Evolutionary conservation across 2,113 vertebrate species (phyloP), one percentile per base, ranked within the genome.

Genomic region (Gymnogyps californianus): DNA sequence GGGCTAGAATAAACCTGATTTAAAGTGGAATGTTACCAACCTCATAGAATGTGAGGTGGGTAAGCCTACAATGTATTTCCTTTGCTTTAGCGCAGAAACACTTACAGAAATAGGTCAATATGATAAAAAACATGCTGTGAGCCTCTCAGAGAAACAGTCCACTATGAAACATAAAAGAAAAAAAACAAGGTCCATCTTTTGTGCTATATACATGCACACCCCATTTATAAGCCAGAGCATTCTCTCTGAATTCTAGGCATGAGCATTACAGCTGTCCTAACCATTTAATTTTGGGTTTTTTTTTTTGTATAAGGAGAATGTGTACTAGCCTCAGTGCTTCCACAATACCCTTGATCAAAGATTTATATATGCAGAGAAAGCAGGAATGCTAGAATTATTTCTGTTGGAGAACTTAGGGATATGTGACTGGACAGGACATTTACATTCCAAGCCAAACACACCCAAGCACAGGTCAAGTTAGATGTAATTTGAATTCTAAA

Each of bases 361-460:
- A 96, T 93, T 93, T 97, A 89, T 96, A 49, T 44, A 79, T 55
- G 17, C 54, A 67, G 55, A 89, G 62, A 97, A 62, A 97, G 69
- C 25, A 88, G 83, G 66, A 97, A 97, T 94, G 80, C 46, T 92
- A 58, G 78, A 98, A 95, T 95, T 87, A 95, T 95, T 97, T 92
- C 81, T 97, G 40, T 95, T 89, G 94, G 86, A 96, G 65, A 61
- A 58, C 49, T 85, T 59, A 93, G 91, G 87, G 95, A 96, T 91
- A 91, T 81, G 90, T 5, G 7, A 81, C 90, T 92, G 95, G 96
- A 96, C 89, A 96, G 54, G 85, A 96, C 74, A 90, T 76, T 96
- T 89, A 61, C 67, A 92, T 97, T 96, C 40, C 54, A 89, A 97
- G 94, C 69, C 90, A 98, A 97, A 89, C 52, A 93, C 85, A 93